Conservation (phyloP, 2,888 invertebrate genomes). For the Agriopis leucophaearia region DNA sequence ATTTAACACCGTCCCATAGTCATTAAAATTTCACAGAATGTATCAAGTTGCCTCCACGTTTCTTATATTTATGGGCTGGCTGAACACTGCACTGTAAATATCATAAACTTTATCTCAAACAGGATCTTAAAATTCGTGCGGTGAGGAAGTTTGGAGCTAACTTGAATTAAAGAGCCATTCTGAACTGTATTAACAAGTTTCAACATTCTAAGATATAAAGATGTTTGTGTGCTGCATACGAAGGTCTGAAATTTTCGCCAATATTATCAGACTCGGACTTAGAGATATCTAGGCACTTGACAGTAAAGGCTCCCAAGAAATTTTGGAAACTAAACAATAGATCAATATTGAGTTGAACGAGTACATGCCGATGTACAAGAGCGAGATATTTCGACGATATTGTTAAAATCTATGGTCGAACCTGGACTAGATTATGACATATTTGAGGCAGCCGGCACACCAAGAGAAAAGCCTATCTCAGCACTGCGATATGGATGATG, state of each 20-base stretch:
- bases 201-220: not conserved
- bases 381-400: no score
- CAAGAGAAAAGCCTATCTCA: no score
- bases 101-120: constrained; percentile 30
- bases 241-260: not conserved
- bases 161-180: constrained; percentile 10
- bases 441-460: no score
- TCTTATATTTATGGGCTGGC: constrained; percentile 30
- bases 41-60: constrained; percentile 32
- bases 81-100: constrained; percentile 33
- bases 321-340: not conserved
- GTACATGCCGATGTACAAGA: no score
- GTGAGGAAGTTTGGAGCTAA: constrained; percentile 15
- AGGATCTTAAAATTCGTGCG: constrained; percentile 30
- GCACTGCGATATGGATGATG: no score
- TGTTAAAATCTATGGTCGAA: no score
- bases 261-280: not conserved
- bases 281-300: not conserved
- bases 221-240: not conserved
- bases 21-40: constrained; percentile 34
- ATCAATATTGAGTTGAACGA: not conserved
- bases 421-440: no score
- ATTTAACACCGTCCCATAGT: constrained; percentile 29
- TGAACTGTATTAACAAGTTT: constrained; percentile 13
- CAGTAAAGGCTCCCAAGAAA: not conserved